Conservation (phyloP, 1,140 invertebrate species). For the Aphelenchoides fujianensis region DNA sequence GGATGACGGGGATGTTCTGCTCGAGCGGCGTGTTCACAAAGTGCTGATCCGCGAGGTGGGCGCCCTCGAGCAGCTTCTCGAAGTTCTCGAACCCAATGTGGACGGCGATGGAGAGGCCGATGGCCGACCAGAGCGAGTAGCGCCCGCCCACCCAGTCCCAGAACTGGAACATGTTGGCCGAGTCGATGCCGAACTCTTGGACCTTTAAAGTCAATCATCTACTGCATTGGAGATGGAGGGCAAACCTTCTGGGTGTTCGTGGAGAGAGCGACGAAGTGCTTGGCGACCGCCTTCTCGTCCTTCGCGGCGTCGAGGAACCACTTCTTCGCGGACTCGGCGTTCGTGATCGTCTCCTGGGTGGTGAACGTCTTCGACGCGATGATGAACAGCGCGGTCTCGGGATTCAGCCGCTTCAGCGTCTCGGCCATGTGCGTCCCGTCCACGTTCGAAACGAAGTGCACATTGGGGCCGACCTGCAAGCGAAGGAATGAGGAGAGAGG, state of each 20-base stretch:
- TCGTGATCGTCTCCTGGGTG: conserved; percentile 98
- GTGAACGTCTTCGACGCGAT: conserved; percentile 99
- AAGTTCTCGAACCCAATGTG: conserved; percentile 90
- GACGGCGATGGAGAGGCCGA: conserved; percentile 90
- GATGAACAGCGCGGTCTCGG: conserved; percentile 92
- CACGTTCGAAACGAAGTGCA: conserved; percentile 98
- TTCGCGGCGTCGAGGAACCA: conserved; percentile 86
- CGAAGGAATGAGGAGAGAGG: conserved; percentile 63
- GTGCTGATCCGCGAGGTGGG: conserved; percentile 89
- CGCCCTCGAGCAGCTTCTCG: conserved; percentile 82
- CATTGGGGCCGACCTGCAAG: conserved; percentile 78
- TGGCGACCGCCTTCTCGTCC: conserved; percentile 78
- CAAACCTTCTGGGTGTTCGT: conserved; percentile 74
- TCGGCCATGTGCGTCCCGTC: conserved; percentile 97
- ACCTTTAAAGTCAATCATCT: conserved; percentile 73
- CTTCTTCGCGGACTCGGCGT: conserved; percentile 88
- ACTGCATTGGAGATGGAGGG: conserved; percentile 14
- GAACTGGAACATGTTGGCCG: conserved; percentile 97
- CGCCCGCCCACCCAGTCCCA: conserved; percentile 94
- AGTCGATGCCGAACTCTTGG: conserved; percentile 91
- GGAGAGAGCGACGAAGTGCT: conserved; percentile 96
- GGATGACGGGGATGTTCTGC: conserved; percentile 88
- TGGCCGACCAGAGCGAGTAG: conserved; percentile 91
- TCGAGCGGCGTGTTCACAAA: conserved; percentile 82
- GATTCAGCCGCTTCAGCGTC: conserved; percentile 79